Conservation (phyloP, 2,797 vertebrate species). For the Salmo trutta region DNA sequence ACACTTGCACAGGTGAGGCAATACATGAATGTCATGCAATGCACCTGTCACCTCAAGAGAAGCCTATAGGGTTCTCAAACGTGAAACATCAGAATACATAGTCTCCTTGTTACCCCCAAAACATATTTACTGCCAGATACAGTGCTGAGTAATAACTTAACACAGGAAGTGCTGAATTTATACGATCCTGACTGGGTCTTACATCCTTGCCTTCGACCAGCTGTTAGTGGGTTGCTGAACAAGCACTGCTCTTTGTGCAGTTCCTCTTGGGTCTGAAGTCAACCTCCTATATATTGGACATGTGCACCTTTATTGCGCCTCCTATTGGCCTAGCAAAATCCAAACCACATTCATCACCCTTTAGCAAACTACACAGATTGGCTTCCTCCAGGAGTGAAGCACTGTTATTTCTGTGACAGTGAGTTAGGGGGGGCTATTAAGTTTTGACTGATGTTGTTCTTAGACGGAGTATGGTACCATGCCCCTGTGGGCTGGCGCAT, state of each 20-base stretch:
- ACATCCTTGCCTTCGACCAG: conserved; percentile 11
- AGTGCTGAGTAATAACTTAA: conserved; percentile 5
- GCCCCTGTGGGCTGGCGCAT: conserved; percentile 50
- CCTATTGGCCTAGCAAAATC: conserved; percentile 56
- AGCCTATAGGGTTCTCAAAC: neutral
- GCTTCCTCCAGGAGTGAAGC: conserved; percentile 54
- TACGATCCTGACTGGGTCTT: conserved; percentile 18
- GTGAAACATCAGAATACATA: neutral
- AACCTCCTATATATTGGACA: conserved; percentile 13
- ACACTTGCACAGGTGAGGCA: too few species aligned
- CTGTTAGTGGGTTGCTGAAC: conserved; percentile 34
- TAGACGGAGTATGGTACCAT: conserved; percentile 53
- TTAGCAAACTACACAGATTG: conserved; percentile 57
- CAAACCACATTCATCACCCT: conserved; percentile 68
- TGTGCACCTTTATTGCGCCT: conserved; percentile 49
- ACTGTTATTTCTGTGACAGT: conserved; percentile 54
- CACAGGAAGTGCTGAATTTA: conserved; percentile 14
- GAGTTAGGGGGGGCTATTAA: conserved; percentile 47
- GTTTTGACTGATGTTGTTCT: conserved; percentile 51
- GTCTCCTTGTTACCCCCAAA: neutral
- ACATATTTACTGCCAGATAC: neutral
- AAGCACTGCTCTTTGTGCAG: conserved; percentile 32
- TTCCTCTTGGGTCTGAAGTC: conserved; percentile 34
- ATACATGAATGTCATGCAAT: neutral
- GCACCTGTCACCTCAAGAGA: neutral